A percentile compares a stretch with the other conserved stretches of the same genome.
Conservation (phyloP, 2,113 vertebrate genomes). For the Ursus arctos region DNA sequence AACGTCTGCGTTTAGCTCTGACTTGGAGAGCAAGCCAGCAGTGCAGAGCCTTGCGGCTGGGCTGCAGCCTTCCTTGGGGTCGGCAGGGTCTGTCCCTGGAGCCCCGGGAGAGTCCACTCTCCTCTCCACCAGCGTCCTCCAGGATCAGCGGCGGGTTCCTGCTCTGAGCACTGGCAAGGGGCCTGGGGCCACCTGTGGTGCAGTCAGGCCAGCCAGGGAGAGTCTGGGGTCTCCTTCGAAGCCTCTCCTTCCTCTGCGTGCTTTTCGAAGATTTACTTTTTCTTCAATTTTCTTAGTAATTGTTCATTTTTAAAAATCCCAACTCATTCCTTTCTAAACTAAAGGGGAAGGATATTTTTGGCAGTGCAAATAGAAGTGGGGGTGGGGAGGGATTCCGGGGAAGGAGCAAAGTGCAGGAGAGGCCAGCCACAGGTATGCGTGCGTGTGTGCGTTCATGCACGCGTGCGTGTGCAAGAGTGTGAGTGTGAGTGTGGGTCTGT, state of each 20-base stretch:
- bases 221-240: background rate
- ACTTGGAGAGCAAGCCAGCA: background rate
- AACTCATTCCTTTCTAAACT: background rate
- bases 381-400: background rate
- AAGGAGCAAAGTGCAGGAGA: background rate
- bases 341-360: background rate
- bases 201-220: background rate
- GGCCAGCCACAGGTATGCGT: too few relatives aligned
- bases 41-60: background rate
- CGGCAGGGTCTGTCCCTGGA: background rate
- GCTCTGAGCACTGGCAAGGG: background rate
- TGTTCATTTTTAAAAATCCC: constrained; percentile 10
- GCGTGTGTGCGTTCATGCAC: background rate
- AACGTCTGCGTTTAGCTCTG: background rate
- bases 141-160: background rate
- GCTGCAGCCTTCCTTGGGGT: background rate
- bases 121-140: background rate
- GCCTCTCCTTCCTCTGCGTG: background rate
- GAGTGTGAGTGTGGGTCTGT: background rate
- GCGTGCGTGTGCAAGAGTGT: background rate
- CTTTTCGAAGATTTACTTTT: background rate
- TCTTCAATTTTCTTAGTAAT: constrained; percentile 4
- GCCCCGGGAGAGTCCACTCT: background rate
- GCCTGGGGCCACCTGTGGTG: background rate
- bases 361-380: background rate